A percentile compares a stretch with the other conserved stretches of the same genome.
phyloP scores from a whole-genome alignment of 1,140 invertebrate genomes.

The Drosophila kepulauana region DNA sequence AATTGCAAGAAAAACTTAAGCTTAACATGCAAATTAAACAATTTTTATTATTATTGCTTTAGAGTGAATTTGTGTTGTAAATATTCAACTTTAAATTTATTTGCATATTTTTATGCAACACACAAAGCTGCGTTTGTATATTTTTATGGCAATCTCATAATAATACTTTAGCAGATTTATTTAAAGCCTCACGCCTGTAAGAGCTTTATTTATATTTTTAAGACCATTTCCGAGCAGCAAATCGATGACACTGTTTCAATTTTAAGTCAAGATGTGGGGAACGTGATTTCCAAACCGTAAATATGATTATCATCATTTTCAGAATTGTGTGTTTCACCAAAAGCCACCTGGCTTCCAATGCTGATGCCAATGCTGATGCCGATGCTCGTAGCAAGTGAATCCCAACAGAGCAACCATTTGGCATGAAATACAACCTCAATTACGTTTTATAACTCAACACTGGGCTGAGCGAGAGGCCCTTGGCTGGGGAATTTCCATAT shows the following conservation, averaged over 20 bases:
- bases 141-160: neutral
- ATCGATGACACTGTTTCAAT: neutral
- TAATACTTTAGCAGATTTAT: neutral
- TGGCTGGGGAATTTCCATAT: conserved; percentile 75
- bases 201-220: neutral
- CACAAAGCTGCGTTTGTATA: neutral
- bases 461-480: conserved; percentile 28
- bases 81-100: neutral
- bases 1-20: neutral
- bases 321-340: neutral
- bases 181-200: neutral
- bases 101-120: neutral
- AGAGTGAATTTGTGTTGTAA: neutral
- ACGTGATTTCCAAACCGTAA: conserved; percentile 25
- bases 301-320: conserved; percentile 36
- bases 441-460: conserved; percentile 82
- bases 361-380: no score
- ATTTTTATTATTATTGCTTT: no score
- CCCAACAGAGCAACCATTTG: conserved; percentile 18
- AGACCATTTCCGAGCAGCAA: neutral
- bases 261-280: neutral
- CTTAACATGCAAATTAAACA: neutral
- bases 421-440: conserved; percentile 81
- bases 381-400: conserved; percentile 11
- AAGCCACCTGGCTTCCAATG: conserved; percentile 25